Evolutionary conservation across 2,113 vertebrate species (phyloP).

Genomic region (Coreoperca whiteheadi): DNA sequence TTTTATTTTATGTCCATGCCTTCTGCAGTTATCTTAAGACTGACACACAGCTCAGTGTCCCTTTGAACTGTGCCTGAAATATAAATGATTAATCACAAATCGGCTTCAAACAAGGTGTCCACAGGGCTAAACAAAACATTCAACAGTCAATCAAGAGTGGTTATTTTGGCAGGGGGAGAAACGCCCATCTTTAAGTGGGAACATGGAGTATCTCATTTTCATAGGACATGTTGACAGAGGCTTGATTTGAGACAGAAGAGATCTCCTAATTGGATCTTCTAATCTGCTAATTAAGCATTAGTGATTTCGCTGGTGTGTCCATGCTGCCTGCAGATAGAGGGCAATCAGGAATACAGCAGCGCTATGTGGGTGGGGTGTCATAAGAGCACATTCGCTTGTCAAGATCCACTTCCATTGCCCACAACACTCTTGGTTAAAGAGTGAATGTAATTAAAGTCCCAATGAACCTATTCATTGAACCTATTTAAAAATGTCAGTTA

Average conservation of each 20-base stretch:
- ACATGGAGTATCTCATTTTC: constrained; percentile 76
- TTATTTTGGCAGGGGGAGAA: constrained; percentile 28
- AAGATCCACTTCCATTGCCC: constrained; percentile 75
- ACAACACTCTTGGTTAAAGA: constrained; percentile 71
- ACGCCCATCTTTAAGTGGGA: constrained; percentile 44
- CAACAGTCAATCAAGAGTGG: constrained; percentile 49
- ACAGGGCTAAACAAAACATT: constrained; percentile 52
- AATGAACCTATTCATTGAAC: constrained; percentile 81
- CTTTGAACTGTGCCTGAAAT: constrained; percentile 28
- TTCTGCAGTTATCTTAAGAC: constrained; percentile 7
- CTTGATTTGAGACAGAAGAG: constrained; percentile 79
- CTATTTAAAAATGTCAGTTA: constrained; percentile 78
- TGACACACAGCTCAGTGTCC: constrained; percentile 5
- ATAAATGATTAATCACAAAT: constrained; percentile 35
- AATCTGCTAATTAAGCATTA: constrained; percentile 86
- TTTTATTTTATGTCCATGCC: background rate
- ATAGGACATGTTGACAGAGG: constrained; percentile 73
- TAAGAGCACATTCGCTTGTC: constrained; percentile 74
- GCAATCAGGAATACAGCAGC: constrained; percentile 71
- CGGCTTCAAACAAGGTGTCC: constrained; percentile 52
- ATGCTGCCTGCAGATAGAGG: constrained; percentile 63
- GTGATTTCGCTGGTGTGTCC: constrained; percentile 71
- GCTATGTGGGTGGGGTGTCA: constrained; percentile 74
- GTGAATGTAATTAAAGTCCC: constrained; percentile 83
- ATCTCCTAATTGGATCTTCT: constrained; percentile 87